phyloP scores from a whole-genome alignment of 2,888 invertebrate genomes.

The Agonopterix heracliana region DNA sequence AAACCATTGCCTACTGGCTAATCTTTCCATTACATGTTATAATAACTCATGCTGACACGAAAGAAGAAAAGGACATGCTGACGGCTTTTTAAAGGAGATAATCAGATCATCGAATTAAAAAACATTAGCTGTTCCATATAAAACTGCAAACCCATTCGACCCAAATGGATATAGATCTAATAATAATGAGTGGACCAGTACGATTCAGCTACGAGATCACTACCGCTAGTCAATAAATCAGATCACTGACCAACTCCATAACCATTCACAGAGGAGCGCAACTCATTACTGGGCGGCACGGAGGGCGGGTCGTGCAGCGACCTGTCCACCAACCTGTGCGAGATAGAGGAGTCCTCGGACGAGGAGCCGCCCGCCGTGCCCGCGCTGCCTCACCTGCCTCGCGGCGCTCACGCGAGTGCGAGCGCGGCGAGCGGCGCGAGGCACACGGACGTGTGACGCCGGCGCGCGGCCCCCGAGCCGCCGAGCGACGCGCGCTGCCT shows the following conservation, averaged over 20 bases:
- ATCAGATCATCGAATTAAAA: no score
- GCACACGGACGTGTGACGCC: constrained; percentile 59
- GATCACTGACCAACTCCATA: neutral
- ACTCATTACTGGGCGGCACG: constrained; percentile 82
- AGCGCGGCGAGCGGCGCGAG: constrained; percentile 18
- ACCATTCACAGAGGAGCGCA: constrained; percentile 78
- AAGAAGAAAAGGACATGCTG: no score
- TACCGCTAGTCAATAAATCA: neutral
- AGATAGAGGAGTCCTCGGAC: constrained; percentile 92
- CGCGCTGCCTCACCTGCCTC: constrained; percentile 15
- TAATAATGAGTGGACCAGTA: no score
- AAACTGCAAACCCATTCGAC: no score
- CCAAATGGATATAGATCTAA: no score
- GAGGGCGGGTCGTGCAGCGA: constrained; percentile 84
- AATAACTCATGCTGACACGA: no score
- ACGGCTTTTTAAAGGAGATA: no score
- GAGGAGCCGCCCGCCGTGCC: constrained; percentile 55
- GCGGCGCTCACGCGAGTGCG: constrained; percentile 3
- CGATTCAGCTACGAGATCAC: no score
- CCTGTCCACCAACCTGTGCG: constrained; percentile 91
- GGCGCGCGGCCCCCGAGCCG: constrained; percentile 39
- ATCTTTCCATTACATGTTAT: no score
- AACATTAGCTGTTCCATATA: no score
- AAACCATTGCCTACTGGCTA: no score
- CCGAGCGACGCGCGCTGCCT: constrained; percentile 13